Evolutionary conservation across 2,113 vertebrate genomes (phyloP).

Genomic region (Mesoclemmys tuberculata): DNA sequence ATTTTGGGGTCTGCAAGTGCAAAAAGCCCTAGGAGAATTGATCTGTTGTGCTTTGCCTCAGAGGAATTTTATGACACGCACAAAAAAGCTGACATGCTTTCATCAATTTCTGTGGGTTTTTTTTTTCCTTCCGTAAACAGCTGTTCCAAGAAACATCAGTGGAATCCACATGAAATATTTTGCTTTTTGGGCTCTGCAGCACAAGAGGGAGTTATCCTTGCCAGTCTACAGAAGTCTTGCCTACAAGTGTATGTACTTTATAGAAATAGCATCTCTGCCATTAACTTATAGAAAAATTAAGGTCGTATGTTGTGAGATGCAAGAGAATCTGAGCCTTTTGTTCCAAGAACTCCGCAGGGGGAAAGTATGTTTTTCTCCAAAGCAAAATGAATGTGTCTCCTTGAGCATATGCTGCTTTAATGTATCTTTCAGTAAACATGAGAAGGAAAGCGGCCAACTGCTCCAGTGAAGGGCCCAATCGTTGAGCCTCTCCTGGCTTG

Average conservation of each 20-base stretch:
- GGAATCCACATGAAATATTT: slow-evolving; percentile 59
- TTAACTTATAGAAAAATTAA: slow-evolving; percentile 9
- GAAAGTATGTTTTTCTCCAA: neutral
- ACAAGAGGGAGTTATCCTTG: slow-evolving; percentile 15
- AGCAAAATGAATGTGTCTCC: neutral
- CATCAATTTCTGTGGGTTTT: slow-evolving; percentile 27
- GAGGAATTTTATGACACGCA: slow-evolving; percentile 43
- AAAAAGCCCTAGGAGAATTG: neutral
- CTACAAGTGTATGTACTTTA: slow-evolving; percentile 34
- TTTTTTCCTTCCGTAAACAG: slow-evolving; percentile 40
- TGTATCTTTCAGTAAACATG: neutral
- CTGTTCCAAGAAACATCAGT: slow-evolving; percentile 60
- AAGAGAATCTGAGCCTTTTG: neutral
- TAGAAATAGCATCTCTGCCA: slow-evolving; percentile 5
- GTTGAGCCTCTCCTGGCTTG: neutral
- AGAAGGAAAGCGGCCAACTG: neutral
- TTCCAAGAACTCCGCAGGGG: slow-evolving; percentile 38
- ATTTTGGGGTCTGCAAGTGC: neutral
- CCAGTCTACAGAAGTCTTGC: slow-evolving; percentile 23
- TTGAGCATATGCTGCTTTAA: neutral
- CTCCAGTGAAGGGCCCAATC: neutral
- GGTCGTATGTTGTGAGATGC: neutral
- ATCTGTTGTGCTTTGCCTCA: slow-evolving; percentile 26
- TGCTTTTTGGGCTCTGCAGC: slow-evolving; percentile 21
- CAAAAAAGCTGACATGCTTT: slow-evolving; percentile 53